A percentile compares a stretch with the other conserved stretches of the same genome.
Conservation (phyloP, 2,113 vertebrate species). For the Elanoides forficatus region DNA sequence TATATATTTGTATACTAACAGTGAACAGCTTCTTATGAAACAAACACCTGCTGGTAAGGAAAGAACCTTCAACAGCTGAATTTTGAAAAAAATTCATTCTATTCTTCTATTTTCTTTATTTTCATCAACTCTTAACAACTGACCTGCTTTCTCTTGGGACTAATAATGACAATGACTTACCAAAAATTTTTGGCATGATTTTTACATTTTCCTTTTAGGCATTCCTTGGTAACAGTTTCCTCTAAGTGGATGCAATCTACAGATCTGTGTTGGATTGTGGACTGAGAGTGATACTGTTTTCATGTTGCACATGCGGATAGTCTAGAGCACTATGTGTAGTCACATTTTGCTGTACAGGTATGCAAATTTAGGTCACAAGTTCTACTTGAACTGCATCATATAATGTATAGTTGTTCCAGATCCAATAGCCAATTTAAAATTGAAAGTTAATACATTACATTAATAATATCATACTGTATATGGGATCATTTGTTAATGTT, state of each 20-base stretch:
- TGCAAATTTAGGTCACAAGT: background rate
- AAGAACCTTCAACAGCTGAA: background rate
- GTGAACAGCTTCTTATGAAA: background rate
- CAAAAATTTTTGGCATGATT: background rate
- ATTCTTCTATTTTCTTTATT: background rate
- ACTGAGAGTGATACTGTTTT: background rate
- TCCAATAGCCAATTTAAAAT: constrained; percentile 60
- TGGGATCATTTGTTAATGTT: constrained; percentile 63
- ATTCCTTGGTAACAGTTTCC: background rate
- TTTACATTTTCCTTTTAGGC: background rate
- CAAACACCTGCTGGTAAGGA: background rate
- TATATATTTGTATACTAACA: background rate
- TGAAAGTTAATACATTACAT: constrained; percentile 69
- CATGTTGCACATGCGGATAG: background rate
- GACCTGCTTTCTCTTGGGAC: background rate
- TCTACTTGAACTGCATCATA: background rate
- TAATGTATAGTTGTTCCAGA: constrained; percentile 51
- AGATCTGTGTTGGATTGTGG: background rate
- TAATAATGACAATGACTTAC: background rate
- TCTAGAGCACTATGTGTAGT: background rate
- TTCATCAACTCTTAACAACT: background rate
- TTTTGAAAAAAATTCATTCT: background rate
- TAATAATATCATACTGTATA: constrained; percentile 51
- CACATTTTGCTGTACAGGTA: background rate
- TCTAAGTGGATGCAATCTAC: background rate